A percentile compares a stretch with the other conserved stretches of the same genome.
Evolutionary conservation across 2,113 vertebrate genomes (phyloP).

Genomic region (Catharus minimus): DNA sequence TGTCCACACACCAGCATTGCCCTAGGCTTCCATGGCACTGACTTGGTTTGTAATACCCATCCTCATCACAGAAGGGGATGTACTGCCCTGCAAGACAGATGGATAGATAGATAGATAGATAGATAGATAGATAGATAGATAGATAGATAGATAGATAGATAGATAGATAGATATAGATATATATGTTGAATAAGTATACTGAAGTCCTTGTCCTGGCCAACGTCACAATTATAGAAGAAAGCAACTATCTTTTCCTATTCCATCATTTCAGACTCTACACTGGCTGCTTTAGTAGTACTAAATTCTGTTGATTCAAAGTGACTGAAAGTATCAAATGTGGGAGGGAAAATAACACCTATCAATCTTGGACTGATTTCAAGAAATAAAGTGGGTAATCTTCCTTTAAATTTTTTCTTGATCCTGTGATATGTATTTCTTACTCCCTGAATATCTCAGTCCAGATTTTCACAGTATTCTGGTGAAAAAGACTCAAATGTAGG

Average conservation of each 20-base stretch:
- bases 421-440: neutral
- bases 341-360: neutral
- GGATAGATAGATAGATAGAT: neutral
- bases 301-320: neutral
- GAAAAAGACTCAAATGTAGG: neutral
- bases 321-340: neutral
- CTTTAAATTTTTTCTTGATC: neutral
- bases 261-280: neutral
- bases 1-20: conserved; percentile 97
- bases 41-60: conserved; percentile 91
- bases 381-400: neutral
- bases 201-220: neutral
- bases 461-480: neutral
- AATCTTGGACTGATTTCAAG: neutral
- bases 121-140: no score
- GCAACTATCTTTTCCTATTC: neutral
- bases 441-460: neutral
- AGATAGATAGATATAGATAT: no score
- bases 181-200: neutral
- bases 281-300: neutral
- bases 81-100: conserved; percentile 78
- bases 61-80: conserved; percentile 90
- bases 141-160: no score
- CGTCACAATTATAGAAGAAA: neutral
- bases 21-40: conserved; percentile 90